These are phyloP conservation scores for Propithecus coquereli DNA, from an alignment of 2,113 vertebrate genomes.

Conservation along the genomic window DNA sequence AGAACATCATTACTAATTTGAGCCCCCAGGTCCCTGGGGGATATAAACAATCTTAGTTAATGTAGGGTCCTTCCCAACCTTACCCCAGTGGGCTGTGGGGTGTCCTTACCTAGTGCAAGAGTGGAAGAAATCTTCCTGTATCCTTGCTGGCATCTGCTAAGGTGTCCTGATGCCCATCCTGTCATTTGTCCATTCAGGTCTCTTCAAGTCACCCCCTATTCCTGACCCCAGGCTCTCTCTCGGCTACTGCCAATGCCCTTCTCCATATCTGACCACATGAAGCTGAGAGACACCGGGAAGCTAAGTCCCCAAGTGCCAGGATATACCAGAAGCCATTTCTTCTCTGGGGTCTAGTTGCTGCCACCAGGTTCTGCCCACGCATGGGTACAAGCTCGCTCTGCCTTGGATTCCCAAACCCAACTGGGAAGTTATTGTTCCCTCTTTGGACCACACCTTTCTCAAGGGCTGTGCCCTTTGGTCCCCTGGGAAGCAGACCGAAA, in stretches of 20 bases:
- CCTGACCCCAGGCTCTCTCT: neutral
- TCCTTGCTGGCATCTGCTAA: neutral
- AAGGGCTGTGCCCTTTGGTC: neutral
- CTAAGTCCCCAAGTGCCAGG: neutral
- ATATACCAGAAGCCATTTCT: neutral
- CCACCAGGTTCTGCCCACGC: neutral
- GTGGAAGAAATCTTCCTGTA: neutral
- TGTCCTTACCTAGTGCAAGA: neutral
- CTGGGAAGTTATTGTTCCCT: accelerated
- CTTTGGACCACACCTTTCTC: neutral
- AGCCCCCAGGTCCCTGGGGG: neutral
- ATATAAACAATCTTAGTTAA: neutral
- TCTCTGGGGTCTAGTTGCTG: neutral
- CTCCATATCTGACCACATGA: neutral
- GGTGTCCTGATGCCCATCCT: neutral
- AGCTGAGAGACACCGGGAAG: neutral
- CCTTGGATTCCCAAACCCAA: neutral
- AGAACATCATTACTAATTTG: neutral
- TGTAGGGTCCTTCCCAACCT: neutral
- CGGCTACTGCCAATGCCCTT: neutral
- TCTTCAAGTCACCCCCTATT: neutral
- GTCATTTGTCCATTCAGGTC: neutral
- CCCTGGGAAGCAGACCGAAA: neutral
- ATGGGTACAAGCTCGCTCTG: neutral
- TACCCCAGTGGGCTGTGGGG: neutral